These are phyloP conservation scores for Xestobium rufovillosum DNA, from an alignment of 2,888 invertebrate species.

Conservation along the genomic window DNA sequence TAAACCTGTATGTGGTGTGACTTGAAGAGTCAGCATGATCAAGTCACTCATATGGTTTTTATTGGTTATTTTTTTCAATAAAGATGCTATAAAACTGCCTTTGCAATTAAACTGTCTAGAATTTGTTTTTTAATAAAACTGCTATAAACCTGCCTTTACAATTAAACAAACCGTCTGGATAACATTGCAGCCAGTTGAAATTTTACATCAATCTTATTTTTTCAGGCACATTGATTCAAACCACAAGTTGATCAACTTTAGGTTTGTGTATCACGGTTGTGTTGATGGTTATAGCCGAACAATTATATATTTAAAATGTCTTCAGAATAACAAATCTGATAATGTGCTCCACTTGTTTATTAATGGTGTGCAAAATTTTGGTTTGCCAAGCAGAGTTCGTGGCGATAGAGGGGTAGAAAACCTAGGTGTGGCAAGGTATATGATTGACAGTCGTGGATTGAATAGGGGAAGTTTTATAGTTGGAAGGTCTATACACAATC, in stretches of 20 bases:
- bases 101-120: too few species aligned
- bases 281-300: constrained; percentile 18
- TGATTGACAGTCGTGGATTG: constrained; percentile 12
- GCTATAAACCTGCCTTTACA: too few species aligned
- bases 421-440: constrained; percentile 16
- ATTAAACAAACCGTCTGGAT: too few species aligned
- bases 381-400: constrained; percentile 17
- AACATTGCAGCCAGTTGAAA: too few species aligned
- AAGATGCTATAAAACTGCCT: too few species aligned
- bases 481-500: constrained; percentile 18
- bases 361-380: constrained; percentile 16
- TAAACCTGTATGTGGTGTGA: too few species aligned
- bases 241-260: constrained; percentile 16
- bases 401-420: constrained; percentile 18
- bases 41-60: too few species aligned
- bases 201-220: too few species aligned
- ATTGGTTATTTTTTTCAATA: too few species aligned
- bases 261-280: constrained; percentile 18
- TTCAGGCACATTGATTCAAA: constrained; percentile 20
- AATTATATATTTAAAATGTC: constrained; percentile 18
- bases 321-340: constrained; percentile 15
- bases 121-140: too few species aligned
- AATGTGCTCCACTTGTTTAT: constrained; percentile 15
- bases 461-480: constrained; percentile 18
- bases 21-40: too few species aligned